Base-by-base conservation (phyloP, 2,797 vertebrate genomes). In the Limosa lapponica region DNA sequence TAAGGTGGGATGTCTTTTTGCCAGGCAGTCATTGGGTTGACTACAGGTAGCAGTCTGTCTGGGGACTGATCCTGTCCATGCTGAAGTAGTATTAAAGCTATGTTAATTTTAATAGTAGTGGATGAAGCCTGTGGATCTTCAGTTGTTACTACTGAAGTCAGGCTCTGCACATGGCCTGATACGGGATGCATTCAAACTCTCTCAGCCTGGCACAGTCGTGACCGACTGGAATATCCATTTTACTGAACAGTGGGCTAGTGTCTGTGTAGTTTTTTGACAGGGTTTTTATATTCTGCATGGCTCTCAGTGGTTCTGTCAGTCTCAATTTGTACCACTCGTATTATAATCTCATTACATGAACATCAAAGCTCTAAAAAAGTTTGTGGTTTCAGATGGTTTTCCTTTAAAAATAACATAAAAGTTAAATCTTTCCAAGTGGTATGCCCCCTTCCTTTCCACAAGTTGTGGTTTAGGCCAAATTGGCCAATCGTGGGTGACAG, bases 141-240 rank as follows among this genome's bases (percentile, higher is more conserved):
- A 20, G 59, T 87, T 28, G 20, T 69, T 75, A 13, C 28, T 37
- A 0, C 17, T 48, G 49, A 18, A 41, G 10, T 28, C 16, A 36
- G 51, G 19, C 16, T 57, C 24, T 59, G 41, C 36, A 24, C 0
- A 1, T 73, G 48, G 19, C n/a, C 58, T 46, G 54, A 6, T 9
- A 10, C 0, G 5, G 37, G 61, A 8, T 11, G 4, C 5, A 2
- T 9, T 49, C 25, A 22, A 49, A 55, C 36, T 46, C 62, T 14
- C 0, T 41, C 39, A 22, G 12, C 7, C 37, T 84, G 66, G n/a
- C 48, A 5, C 20, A 58, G 9, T 14, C 0, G 0, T 43, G 41
- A 27, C 17, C 1, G 0, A 17, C 10, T 49, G 12, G 27, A 39
- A 24, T 16, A 24, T 16, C 14, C 6, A 0, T 51, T 67, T 22